Base-by-base conservation (phyloP, 64 coral and sea anemone genomes). In the Actinia equina region DNA sequence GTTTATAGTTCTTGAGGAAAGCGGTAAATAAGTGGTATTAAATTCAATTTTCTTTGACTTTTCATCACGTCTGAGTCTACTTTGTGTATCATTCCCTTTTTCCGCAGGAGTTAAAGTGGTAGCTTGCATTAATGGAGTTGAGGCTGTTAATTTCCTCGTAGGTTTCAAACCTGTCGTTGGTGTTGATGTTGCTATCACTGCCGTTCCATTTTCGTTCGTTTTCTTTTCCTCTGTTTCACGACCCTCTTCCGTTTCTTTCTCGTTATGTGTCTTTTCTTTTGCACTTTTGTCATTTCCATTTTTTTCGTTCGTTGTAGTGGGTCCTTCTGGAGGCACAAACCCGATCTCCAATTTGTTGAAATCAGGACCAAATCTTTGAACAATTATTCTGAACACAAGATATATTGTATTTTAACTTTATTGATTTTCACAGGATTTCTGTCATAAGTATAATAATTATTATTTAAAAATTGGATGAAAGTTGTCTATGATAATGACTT, bases 1-100 rank as follows among this genome's bases (percentile, higher is more conserved):
- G 81, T 89, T 89, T 41, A 10, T 59, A 7, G 7, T 61, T 25
- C 53, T 65, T 12, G 4, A 25, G 61, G 76, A 42, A 80, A 93
- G 67, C 25, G 86, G 91, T 67, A 88, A 88, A 52, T 81, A 81
- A 3, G 17, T 81, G 37, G 80, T 84, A 44, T 88, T 52, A 5
- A 45, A 42, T 85, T 84, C 49, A 17, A 56, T 63, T 77, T 42
- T 51, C 13, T 52, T 77, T 10, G 37, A 2, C 14, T 42, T 19
- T 7, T 26, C 54, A 52, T 64, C 22, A 83, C 55, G 54, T 49
- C 80, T 25, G 5, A 4, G 7, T 23, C 69, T 74, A 4, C 12
- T 74, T 12, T 74, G 69, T 3, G 2, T 37, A 30, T 7, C 13
- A 12, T 0, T 14, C 25, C 13, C 10, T 44, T 2, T 3, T 81